Conservation (phyloP, 2,797 vertebrate genomes). For the Percopsis omiscomaycus region DNA sequence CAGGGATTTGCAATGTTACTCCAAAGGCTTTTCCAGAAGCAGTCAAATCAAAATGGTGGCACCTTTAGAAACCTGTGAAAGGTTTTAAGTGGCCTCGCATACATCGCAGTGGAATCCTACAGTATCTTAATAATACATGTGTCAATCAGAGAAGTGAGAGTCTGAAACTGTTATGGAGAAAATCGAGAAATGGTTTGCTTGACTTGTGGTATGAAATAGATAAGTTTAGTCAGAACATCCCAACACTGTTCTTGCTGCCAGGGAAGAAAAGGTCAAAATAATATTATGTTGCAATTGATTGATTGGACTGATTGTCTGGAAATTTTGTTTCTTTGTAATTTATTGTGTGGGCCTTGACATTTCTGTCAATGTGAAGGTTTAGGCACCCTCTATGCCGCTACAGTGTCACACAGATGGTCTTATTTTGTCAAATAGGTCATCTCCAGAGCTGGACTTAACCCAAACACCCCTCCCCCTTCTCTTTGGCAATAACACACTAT, state of each 20-base stretch:
- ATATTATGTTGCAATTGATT: constrained; percentile 8
- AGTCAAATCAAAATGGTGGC: constrained; percentile 67
- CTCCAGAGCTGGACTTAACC: constrained; percentile 17
- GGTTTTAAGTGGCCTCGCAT: constrained; percentile 59
- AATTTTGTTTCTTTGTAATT: constrained; percentile 4
- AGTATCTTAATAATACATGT: constrained; percentile 69
- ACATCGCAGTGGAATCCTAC: constrained; percentile 39
- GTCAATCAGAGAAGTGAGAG: constrained; percentile 57
- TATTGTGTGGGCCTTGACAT: constrained; percentile 34
- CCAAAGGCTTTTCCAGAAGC: constrained; percentile 29
- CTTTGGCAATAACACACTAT: not conserved
- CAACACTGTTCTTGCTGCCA: no score
- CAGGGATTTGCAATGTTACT: constrained; percentile 51
- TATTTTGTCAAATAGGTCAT: constrained; percentile 41
- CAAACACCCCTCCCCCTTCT: not conserved
- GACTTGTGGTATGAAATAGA: constrained; percentile 23
- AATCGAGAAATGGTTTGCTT: constrained; percentile 27
- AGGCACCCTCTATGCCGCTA: constrained; percentile 38
- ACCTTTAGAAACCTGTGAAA: constrained; percentile 62
- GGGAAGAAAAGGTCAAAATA: constrained; percentile 14
- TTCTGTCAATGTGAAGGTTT: constrained; percentile 53
- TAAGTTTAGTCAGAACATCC: constrained; percentile 20
- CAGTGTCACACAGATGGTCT: constrained; percentile 20
- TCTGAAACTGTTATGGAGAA: constrained; percentile 9
- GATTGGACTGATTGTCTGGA: not conserved